These are phyloP conservation scores for Gastrophryne carolinensis DNA, from an alignment of 2,797 vertebrate genomes.

Conservation along the genomic window DNA sequence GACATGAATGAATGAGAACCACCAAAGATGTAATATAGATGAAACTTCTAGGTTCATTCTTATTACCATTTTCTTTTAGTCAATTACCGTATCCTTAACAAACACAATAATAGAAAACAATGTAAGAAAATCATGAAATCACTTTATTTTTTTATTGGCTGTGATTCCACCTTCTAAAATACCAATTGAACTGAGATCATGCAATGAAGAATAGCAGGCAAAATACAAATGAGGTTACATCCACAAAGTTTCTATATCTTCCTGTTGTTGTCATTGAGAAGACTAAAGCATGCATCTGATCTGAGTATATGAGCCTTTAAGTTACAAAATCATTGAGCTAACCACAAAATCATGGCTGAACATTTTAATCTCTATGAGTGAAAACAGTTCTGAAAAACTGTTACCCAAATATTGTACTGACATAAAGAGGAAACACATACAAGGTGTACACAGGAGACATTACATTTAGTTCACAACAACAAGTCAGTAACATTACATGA, in stretches of 20 bases:
- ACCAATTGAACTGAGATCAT: slow-evolving; percentile 85
- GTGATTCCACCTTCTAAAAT: slow-evolving; percentile 88
- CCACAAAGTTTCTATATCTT: slow-evolving; percentile 72
- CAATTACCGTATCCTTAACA: too few species aligned
- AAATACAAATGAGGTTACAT: slow-evolving; percentile 77
- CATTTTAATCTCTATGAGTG: slow-evolving; percentile 51
- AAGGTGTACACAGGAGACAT: slow-evolving; percentile 69
- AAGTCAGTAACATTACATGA: slow-evolving; percentile 59
- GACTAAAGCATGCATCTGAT: slow-evolving; percentile 81
- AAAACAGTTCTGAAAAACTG: slow-evolving; percentile 60
- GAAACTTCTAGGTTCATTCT: too few species aligned
- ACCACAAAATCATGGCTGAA: slow-evolving; percentile 60
- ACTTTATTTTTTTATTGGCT: slow-evolving; percentile 85
- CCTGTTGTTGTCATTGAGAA: slow-evolving; percentile 66
- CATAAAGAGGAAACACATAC: slow-evolving; percentile 61
- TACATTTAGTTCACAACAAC: slow-evolving; percentile 81
- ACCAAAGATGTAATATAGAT: too few species aligned
- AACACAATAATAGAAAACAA: slow-evolving; percentile 38
- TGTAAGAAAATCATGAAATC: slow-evolving; percentile 74
- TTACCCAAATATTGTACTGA: slow-evolving; percentile 73
- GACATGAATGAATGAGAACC: too few species aligned
- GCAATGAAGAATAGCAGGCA: slow-evolving; percentile 84
- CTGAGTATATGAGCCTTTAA: slow-evolving; percentile 66
- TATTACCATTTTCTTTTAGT: too few species aligned
- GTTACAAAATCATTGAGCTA: slow-evolving; percentile 71